Percentiles rank a stretch among this genome's conserved stretches.
Evolutionary conservation across 1,140 invertebrate genomes (phyloP).

Genomic region (Caerostris darwini): DNA sequence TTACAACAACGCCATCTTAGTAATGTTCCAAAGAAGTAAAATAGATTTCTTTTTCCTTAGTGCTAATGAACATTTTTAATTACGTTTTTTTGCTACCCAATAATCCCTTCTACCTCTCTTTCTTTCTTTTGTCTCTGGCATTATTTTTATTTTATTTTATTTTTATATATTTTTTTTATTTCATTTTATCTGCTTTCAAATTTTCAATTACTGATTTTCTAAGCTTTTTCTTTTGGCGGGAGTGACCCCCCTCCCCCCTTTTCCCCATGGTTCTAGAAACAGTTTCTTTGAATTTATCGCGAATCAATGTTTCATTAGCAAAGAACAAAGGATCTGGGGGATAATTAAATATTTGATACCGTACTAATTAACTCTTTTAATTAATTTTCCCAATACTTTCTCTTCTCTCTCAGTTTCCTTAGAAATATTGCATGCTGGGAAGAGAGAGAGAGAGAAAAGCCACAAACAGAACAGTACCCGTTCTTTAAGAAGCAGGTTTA

Average conservation of each 20-base stretch:
- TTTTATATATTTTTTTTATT: not conserved
- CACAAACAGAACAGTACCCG: not conserved
- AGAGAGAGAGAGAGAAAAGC: not conserved
- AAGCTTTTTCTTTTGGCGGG: conserved; percentile 27
- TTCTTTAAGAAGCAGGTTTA: not conserved
- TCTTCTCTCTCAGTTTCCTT: conserved; percentile 28
- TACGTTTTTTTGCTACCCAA: conserved; percentile 72
- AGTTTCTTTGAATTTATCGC: conserved; percentile 76
- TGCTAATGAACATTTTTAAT: conserved; percentile 78
- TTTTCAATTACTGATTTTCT: conserved; percentile 77
- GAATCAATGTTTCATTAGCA: conserved; percentile 77
- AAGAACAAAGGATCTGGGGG: conserved; percentile 75
- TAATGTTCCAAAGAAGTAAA: conserved; percentile 32
- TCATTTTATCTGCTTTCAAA: conserved; percentile 62
- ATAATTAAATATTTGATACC: conserved; percentile 78
- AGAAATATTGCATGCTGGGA: not conserved
- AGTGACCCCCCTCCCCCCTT: not conserved
- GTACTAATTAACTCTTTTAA: conserved; percentile 77
- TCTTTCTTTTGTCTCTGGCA: not conserved
- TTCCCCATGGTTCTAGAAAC: conserved; percentile 25
- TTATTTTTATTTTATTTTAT: conserved; percentile 58
- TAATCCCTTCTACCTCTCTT: conserved; percentile 57
- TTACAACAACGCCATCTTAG: not conserved
- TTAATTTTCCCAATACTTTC: conserved; percentile 78
- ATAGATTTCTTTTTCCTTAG: conserved; percentile 65